A percentile compares a stretch with the other conserved stretches of the same genome.
Evolutionary conservation across 2,888 invertebrate genomes (phyloP).

Genomic region (Polydrusus tereticollis): DNA sequence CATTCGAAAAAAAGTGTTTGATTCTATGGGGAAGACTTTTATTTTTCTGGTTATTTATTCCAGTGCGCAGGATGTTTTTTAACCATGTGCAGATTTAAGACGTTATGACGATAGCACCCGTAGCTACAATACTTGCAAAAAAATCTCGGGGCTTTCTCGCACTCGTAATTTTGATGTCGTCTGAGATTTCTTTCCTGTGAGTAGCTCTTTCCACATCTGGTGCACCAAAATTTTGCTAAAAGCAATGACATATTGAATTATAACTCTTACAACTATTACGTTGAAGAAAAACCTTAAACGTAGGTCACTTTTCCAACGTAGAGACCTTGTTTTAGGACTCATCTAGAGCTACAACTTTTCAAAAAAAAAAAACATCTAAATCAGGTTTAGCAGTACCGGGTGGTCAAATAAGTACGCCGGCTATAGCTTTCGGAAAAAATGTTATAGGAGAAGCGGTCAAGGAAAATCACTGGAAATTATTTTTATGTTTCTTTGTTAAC

Average conservation of each 20-base stretch:
- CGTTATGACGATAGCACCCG: slow-evolving; percentile 28
- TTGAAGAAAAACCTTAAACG: no score
- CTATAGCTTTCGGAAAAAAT: no score
- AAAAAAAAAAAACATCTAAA: no score
- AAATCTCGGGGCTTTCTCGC: slow-evolving; percentile 55
- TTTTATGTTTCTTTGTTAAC: background rate
- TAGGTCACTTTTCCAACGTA: no score
- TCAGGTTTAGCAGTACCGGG: no score
- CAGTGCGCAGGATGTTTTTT: slow-evolving; percentile 23
- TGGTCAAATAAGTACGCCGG: no score
- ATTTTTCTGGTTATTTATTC: no score
- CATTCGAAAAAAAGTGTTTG: background rate
- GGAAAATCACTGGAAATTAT: background rate
- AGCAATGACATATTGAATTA: background rate
- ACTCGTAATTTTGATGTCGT: slow-evolving; percentile 58
- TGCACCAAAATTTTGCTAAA: slow-evolving; percentile 49
- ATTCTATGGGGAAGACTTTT: no score
- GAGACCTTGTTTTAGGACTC: no score
- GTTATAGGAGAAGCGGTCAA: background rate
- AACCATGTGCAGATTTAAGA: slow-evolving; percentile 19
- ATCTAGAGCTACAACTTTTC: no score
- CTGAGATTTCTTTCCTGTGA: slow-evolving; percentile 53
- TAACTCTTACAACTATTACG: no score
- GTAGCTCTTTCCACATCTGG: slow-evolving; percentile 53
- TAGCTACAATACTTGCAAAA: slow-evolving; percentile 52